Base-by-base conservation (phyloP, 2,888 invertebrate genomes). In the Elegia similella region DNA sequence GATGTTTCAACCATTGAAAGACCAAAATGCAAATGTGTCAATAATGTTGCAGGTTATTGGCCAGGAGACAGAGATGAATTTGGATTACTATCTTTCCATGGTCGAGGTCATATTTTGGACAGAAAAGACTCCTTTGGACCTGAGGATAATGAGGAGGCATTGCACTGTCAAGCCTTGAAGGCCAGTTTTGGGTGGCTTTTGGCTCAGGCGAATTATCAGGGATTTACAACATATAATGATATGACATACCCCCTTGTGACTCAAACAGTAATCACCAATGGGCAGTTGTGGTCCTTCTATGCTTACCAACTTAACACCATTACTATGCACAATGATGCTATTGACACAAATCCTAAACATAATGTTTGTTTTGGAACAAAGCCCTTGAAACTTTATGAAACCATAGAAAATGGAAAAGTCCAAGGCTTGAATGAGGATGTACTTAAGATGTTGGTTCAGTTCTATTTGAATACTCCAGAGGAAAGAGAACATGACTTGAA, bases 261-360 rank as follows among this genome's bases (percentile, higher is more conserved):
- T 3, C 99, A 99, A 92, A 95, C 96, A 13, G 90, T 98, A 12
- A 92, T 98, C 42, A 97, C 98, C 0, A 96, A 99, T 85, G 99
- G 99, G 0, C 94, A 95, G 65, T 78, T 93, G 3, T 98, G 97
- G 95, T 95, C 96, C 0, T 95, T 99, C 65, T 96, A 95, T 75
- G 93, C 95, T 12, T 99, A 98, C 78, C 99, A 99, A 82, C 84
- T 99, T 58, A 99, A 99, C 79, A 98, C 98, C 0, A 92, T 94
- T 38, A 75, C 93, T 12, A 82, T 96, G 67, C 94, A 96, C 70
- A 87, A 93, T 32, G 92, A 95, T 65, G 77, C 94, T 67, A 84
- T 93, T n/a, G 84, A 92, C 38, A 91, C 91, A 10, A 97, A 97
- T 83, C 93, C 93, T 0, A 93, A 94, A 67, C 91, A 93, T 52